Percentiles rank a stretch among this genome's conserved stretches.
Evolutionary conservation across 2,888 invertebrate genomes (phyloP).

Genomic region (Heliconius erato): DNA sequence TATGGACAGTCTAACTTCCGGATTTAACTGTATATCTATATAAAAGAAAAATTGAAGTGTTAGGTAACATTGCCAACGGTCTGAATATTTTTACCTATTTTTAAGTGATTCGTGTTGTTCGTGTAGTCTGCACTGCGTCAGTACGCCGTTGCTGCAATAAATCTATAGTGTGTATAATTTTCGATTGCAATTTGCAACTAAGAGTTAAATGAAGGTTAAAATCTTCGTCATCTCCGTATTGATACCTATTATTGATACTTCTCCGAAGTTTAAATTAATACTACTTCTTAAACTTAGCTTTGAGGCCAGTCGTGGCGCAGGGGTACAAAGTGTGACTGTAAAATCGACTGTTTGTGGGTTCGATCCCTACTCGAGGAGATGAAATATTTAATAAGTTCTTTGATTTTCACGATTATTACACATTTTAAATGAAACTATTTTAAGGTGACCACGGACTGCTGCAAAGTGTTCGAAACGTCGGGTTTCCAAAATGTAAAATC

Average conservation of each 20-base stretch:
- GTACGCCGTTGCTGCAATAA: slow-evolving; percentile 12
- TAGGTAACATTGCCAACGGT: neutral
- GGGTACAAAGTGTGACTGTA: no score
- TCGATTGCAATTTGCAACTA: neutral
- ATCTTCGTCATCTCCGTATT: no score
- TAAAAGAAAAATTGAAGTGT: neutral
- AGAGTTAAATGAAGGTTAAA: neutral
- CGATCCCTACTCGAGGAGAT: no score
- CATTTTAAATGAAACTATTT: no score
- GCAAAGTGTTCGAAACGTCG: no score
- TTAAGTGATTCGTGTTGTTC: slow-evolving; percentile 12
- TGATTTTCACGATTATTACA: no score
- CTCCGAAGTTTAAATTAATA: neutral
- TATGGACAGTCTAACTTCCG: neutral
- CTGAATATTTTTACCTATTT: slow-evolving; percentile 11
- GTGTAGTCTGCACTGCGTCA: slow-evolving; percentile 29
- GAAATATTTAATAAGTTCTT: no score
- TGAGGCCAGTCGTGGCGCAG: no score
- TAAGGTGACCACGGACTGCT: no score
- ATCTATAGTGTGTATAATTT: neutral
- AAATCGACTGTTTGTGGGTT: no score
- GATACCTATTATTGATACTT: no score
- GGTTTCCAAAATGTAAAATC: no score
- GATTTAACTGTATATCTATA: neutral
- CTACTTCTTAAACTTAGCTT: neutral